These are phyloP conservation scores for Hydriomena furcata DNA, from an alignment of 2,888 invertebrate genomes.

Conservation along the genomic window DNA sequence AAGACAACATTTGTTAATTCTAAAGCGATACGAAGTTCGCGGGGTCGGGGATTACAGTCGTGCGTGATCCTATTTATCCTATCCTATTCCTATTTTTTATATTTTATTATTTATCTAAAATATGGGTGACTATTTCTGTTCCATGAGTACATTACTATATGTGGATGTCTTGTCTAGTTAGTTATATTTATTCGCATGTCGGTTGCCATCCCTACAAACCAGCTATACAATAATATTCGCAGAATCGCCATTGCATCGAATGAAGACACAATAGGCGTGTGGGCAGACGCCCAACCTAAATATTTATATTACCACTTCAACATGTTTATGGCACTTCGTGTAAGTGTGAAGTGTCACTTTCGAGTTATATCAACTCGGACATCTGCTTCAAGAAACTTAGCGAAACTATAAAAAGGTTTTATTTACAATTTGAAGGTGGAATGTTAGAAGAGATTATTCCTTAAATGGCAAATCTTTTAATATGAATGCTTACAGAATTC, in stretches of 20 bases:
- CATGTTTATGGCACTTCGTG: constrained; percentile 22
- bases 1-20: too few species aligned
- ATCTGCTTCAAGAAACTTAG: constrained; percentile 8
- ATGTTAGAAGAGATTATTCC: too few species aligned
- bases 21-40: too few species aligned
- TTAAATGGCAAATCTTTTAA: too few species aligned
- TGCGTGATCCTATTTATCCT: too few species aligned
- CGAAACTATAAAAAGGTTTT: constrained; percentile 3
- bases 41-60: too few species aligned
- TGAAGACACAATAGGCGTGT: constrained; percentile 24
- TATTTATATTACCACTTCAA: constrained; percentile 25
- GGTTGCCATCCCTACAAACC: constrained; percentile 10
- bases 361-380: constrained; percentile 13
- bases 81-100: too few species aligned
- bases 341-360: constrained; percentile 17
- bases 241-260: constrained; percentile 19
- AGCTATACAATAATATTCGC: constrained; percentile 18
- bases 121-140: neutral
- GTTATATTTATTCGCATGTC: too few species aligned
- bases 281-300: constrained; percentile 25
- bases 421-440: constrained; percentile 4
- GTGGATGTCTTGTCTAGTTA: too few species aligned
- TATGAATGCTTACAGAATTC: too few species aligned
- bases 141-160: too few species aligned
- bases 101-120: too few species aligned